Evolutionary conservation across 2,113 vertebrate species (phyloP), one percentile per base, ranked within the genome.

Genomic region (Vimba vimba): DNA sequence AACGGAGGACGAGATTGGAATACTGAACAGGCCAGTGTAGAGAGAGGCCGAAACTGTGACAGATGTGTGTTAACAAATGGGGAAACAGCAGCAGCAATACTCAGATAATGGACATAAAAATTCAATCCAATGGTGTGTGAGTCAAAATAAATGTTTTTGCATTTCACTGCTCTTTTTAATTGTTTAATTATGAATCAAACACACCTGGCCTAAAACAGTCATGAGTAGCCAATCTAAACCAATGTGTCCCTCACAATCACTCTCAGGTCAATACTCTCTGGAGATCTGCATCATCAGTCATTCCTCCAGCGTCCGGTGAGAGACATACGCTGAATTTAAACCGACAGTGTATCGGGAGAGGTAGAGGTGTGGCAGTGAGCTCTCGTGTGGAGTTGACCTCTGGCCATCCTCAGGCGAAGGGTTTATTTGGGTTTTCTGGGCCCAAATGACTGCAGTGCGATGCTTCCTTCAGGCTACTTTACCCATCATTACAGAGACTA

Each of bases 1-100:
- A 96, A 96, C 97, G 96, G 96, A 97, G 96, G 97, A 97, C 97
- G 97, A 97, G 96, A 97, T 95, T 93, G 93, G 97, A 99, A 99
- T 99, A 98, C 97, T 97, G 97, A 99, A 94, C 95, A 94, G 95
- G 94, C 94, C 95, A 94, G 93, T 93, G 93, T 92, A 94, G 94
- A 93, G 93, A 91, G 94, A 94, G 93, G 93, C 57, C 15, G 82
- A 79, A 84, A 77, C 23, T 85, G 78, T 78, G 60, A 50, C 73
- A 25, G 36, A 43, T 43, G 68, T n/a, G 68, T 73, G 21, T 73
- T 73, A n/a, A 43, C 68, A 12, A 43, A 71, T 43, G 27, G 68
- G 45, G 76, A 86, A 23, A 79, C 9, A 21, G 45, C 7, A 45
- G 62, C 23, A 55, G 27, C 1, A 13, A 30, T 79, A 82, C 76